A percentile compares a stretch with the other conserved stretches of the same genome.
Evolutionary conservation across 1,140 invertebrate genomes (phyloP).

Genomic region (Neomicropteryx cornuta): DNA sequence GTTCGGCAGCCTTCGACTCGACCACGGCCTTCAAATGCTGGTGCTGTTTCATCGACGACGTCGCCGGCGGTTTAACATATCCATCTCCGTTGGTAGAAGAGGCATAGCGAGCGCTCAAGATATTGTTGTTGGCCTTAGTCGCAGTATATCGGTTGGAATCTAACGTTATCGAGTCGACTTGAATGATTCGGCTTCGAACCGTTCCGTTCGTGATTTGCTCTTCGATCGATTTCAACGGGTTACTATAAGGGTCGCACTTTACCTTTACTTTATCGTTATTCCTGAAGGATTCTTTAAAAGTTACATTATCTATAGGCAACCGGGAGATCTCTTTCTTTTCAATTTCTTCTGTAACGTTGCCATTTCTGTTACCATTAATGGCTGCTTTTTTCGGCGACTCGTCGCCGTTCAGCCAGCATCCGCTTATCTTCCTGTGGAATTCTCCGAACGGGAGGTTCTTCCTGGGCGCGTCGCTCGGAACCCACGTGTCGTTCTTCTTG

Average conservation of each 20-base stretch:
- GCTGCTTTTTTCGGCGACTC: conserved; percentile 25
- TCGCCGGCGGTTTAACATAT: too few species aligned
- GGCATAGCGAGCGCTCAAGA: too few species aligned
- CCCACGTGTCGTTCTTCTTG: conserved; percentile 36
- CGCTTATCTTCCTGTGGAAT: conserved; percentile 24
- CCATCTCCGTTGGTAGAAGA: too few species aligned
- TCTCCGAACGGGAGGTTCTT: conserved; percentile 26
- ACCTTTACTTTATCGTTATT: too few species aligned
- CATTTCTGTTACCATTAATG: conserved; percentile 29
- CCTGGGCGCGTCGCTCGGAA: conserved; percentile 29
- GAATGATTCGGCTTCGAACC: too few species aligned
- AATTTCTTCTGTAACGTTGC: conserved; percentile 32
- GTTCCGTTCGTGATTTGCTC: conserved; percentile 23
- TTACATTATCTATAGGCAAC: too few species aligned
- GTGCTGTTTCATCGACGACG: too few species aligned
- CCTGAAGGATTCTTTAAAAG: too few species aligned
- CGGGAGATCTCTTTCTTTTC: conserved; percentile 34
- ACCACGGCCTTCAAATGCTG: conserved; percentile 30
- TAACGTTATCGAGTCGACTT: too few species aligned
- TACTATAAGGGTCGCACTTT: too few species aligned
- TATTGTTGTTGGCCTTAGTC: too few species aligned
- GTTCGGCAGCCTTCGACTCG: conserved; percentile 39
- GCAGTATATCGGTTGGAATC: too few species aligned
- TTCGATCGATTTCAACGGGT: conserved; percentile 23
- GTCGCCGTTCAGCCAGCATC: conserved; percentile 17